Percentiles rank a stretch among this genome's conserved stretches.
These are phyloP conservation scores for Craterocephalus amniculus DNA, from an alignment of 2,797 vertebrate species.

Conservation along the genomic window DNA sequence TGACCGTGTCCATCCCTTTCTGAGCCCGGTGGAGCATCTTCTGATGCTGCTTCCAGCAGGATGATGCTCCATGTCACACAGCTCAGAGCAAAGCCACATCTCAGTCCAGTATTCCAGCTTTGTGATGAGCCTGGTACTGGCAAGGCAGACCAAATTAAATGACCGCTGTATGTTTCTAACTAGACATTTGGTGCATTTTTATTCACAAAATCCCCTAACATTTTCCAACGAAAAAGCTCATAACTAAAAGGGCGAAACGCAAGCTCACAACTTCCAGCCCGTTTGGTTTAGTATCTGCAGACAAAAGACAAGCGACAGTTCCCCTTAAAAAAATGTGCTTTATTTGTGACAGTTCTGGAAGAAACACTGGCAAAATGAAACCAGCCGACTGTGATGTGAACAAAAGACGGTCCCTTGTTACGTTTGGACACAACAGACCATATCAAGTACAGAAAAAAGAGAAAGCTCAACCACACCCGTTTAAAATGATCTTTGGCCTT, in stretches of 20 bases:
- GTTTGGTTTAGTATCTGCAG: not conserved
- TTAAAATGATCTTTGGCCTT: constrained; percentile 64
- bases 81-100: not conserved
- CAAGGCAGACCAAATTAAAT: too few species aligned
- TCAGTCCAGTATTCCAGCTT: too few species aligned
- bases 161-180: too few species aligned
- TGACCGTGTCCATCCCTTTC: not conserved
- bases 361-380: constrained; percentile 63
- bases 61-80: constrained; percentile 22
- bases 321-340: constrained; percentile 80
- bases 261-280: not conserved
- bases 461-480: constrained; percentile 28
- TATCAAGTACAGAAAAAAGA: constrained; percentile 23
- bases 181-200: not conserved
- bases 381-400: constrained; percentile 52
- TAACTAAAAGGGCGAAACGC: too few species aligned
- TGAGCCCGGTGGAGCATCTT: too few species aligned
- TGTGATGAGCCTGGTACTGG: too few species aligned
- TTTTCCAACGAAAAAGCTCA: too few species aligned
- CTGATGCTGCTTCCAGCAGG: too few species aligned
- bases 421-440: constrained; percentile 9
- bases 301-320: constrained; percentile 47
- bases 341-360: constrained; percentile 76
- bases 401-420: constrained; percentile 44
- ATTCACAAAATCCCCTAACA: too few species aligned